These are phyloP conservation scores for Augochlora pura DNA, from an alignment of 1,140 invertebrate genomes.

Conservation along the genomic window DNA sequence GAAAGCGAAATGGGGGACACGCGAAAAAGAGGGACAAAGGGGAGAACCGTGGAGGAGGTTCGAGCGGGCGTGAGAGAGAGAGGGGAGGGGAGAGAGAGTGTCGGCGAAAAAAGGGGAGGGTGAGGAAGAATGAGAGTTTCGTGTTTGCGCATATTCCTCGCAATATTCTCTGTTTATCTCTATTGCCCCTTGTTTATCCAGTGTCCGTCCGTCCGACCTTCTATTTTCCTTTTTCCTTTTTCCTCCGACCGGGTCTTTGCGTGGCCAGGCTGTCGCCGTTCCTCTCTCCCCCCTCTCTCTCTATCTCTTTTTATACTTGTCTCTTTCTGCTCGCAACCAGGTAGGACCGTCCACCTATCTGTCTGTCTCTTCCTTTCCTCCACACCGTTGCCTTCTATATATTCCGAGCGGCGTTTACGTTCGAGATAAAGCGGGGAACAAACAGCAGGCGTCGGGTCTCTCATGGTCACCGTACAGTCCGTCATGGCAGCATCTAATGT, in stretches of 20 bases:
- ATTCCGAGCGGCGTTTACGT: constrained; percentile 73
- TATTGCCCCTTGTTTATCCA: constrained; percentile 78
- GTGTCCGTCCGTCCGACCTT: constrained; percentile 67
- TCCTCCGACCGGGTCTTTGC: constrained; percentile 59
- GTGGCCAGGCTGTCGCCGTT: constrained; percentile 51
- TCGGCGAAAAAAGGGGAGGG: neutral
- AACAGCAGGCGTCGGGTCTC: constrained; percentile 74
- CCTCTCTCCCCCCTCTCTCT: constrained; percentile 34
- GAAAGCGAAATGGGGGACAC: constrained; percentile 56
- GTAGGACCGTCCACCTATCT: constrained; percentile 43
- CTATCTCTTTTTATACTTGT: constrained; percentile 43
- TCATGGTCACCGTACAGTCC: constrained; percentile 72
- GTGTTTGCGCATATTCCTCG: constrained; percentile 77
- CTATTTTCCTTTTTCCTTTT: constrained; percentile 70
- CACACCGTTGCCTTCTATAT: constrained; percentile 63
- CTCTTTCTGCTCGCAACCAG: constrained; percentile 40
- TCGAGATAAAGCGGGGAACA: constrained; percentile 77
- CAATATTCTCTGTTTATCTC: constrained; percentile 78
- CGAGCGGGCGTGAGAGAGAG: constrained; percentile 12
- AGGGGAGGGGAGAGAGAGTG: no score
- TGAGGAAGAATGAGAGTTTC: constrained; percentile 63
- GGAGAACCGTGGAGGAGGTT: constrained; percentile 13
- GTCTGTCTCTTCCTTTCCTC: constrained; percentile 37
- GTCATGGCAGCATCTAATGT: constrained; percentile 61
- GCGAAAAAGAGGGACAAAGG: constrained; percentile 16